Evolutionary conservation across 2,797 vertebrate genomes (phyloP).

Genomic region (Pipistrellus pygmaeus): DNA sequence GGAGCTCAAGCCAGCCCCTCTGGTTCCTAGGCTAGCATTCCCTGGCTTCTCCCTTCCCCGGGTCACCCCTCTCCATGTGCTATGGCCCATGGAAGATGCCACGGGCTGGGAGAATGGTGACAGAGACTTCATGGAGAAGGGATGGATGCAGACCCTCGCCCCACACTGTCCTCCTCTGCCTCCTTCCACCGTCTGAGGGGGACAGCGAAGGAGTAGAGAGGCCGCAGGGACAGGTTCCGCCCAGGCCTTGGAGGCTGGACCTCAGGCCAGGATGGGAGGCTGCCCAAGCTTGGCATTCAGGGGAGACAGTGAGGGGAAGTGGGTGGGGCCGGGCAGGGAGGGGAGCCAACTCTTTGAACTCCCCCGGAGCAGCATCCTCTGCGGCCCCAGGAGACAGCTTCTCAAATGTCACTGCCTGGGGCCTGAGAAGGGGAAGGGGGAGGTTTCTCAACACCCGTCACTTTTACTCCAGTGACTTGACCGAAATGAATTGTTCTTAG

Average conservation of each 20-base stretch:
- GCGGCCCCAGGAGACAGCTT: conserved; percentile 11
- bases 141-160: background rate
- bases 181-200: background rate
- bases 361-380: background rate
- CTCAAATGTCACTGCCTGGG: background rate
- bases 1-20: background rate
- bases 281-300: background rate
- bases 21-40: background rate
- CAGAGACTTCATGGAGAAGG: background rate
- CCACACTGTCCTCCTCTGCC: background rate
- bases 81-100: background rate
- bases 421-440: background rate
- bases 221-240: background rate
- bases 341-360: background rate
- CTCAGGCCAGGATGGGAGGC: background rate
- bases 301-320: background rate
- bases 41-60: background rate
- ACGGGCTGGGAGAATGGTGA: background rate
- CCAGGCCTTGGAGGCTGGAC: background rate
- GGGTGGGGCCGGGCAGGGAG: background rate
- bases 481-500: conserved; percentile 61
- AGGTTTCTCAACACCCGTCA: background rate
- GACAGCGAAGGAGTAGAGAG: background rate
- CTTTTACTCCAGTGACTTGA: conserved; percentile 55
- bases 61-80: background rate